A percentile compares a stretch with the other conserved stretches of the same genome.
These are phyloP conservation scores for Carcinoscorpius rotundicauda DNA, from an alignment of 1,140 invertebrate species.

Conservation along the genomic window DNA sequence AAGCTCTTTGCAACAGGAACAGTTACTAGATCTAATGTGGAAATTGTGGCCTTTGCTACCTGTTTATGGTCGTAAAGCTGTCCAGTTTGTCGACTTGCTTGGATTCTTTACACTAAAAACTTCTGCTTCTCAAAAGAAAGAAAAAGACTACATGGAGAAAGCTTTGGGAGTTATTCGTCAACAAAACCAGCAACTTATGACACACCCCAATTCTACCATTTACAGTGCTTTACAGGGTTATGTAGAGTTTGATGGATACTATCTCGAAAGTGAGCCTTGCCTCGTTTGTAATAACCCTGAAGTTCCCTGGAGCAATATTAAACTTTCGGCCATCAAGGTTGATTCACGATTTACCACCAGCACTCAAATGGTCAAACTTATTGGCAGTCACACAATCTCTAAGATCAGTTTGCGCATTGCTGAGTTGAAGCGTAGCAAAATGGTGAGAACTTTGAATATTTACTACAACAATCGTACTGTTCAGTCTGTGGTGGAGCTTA, in stretches of 20 bases:
- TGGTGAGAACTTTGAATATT: constrained; percentile 91
- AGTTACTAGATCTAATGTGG: constrained; percentile 73
- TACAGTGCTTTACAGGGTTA: constrained; percentile 83
- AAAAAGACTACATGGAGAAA: constrained; percentile 59
- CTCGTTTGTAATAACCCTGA: constrained; percentile 96
- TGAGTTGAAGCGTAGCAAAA: constrained; percentile 91
- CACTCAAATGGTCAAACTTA: constrained; percentile 91
- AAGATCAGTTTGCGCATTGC: constrained; percentile 84
- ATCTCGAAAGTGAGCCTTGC: constrained; percentile 91
- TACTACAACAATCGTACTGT: constrained; percentile 95
- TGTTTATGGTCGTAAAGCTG: constrained; percentile 79
- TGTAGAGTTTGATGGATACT: constrained; percentile 91
- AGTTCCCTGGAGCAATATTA: constrained; percentile 79
- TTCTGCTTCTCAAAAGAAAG: constrained; percentile 29
- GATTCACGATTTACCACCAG: constrained; percentile 97
- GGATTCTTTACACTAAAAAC: constrained; percentile 84
- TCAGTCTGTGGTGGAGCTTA: constrained; percentile 91
- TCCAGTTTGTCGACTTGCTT: constrained; percentile 90
- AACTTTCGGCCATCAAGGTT: constrained; percentile 84
- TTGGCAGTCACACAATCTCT: constrained; percentile 87
- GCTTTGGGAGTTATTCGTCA: constrained; percentile 69
- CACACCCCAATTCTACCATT: constrained; percentile 86
- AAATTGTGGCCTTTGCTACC: constrained; percentile 80
- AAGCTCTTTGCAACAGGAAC: constrained; percentile 54
- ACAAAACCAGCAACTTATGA: constrained; percentile 74